These are phyloP conservation scores for Leptonema lineaticorne DNA, from an alignment of 1,140 invertebrate species.

Conservation along the genomic window DNA sequence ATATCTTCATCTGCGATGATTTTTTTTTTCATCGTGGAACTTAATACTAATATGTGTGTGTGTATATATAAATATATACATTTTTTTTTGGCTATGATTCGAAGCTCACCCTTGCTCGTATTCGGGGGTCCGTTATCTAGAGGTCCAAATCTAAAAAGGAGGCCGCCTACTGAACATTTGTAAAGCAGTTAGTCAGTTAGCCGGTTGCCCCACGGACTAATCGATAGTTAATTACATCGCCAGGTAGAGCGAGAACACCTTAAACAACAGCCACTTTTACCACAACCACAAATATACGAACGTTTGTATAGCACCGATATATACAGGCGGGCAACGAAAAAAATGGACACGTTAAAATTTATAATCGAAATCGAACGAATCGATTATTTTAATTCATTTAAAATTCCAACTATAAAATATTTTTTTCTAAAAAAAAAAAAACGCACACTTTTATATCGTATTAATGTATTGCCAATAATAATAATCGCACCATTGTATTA, in stretches of 20 bases:
- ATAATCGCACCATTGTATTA: too few species aligned
- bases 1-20: neutral
- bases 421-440: too few species aligned
- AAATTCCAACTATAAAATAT: too few species aligned
- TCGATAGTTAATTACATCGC: neutral
- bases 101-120: neutral
- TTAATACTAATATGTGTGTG: conserved; percentile 17
- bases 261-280: neutral
- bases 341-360: too few species aligned
- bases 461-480: too few species aligned
- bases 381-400: too few species aligned
- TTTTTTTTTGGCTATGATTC: neutral
- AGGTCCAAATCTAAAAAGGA: neutral
- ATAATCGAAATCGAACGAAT: too few species aligned
- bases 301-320: neutral
- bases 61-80: neutral
- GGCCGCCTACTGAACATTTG: neutral
- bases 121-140: neutral
- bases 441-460: too few species aligned
- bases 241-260: conserved; percentile 1
- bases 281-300: neutral
- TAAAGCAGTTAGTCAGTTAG: neutral
- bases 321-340: too few species aligned
- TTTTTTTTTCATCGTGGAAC: neutral
- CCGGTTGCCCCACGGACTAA: conserved; percentile 1